Conservation (phyloP, 2,797 vertebrate species). For the Syngnathus acus region DNA sequence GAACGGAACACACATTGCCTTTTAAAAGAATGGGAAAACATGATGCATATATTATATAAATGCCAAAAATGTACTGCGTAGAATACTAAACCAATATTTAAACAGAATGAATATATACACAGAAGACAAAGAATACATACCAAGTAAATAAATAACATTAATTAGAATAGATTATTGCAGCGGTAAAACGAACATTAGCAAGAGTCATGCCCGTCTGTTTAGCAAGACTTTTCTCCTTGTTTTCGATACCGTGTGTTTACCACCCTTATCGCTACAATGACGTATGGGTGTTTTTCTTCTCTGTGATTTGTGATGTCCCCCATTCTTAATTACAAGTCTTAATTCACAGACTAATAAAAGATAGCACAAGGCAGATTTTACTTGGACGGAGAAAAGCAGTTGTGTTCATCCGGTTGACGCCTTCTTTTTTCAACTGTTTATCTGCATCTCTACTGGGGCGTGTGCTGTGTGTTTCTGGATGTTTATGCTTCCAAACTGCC, state of each 20-base stretch:
- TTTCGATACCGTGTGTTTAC: neutral
- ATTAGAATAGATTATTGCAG: too few relatives aligned
- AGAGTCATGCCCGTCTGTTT: too few relatives aligned
- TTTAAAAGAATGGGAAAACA: too few relatives aligned
- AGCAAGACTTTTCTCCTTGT: neutral
- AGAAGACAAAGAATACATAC: too few relatives aligned
- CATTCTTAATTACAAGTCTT: neutral
- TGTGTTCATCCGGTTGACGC: slow-evolving; percentile 53
- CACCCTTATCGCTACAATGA: neutral
- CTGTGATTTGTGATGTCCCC: neutral
- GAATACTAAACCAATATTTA: too few relatives aligned
- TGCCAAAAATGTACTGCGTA: too few relatives aligned
- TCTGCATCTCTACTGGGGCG: slow-evolving; percentile 52
- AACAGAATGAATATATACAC: too few relatives aligned
- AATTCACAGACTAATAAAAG: slow-evolving; percentile 17
- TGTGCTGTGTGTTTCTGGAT: slow-evolving; percentile 32
- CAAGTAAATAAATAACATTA: too few relatives aligned
- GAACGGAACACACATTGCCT: too few relatives aligned
- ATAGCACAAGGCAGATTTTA: slow-evolving; percentile 21
- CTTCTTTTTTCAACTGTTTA: slow-evolving; percentile 60
- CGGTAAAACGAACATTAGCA: too few relatives aligned
- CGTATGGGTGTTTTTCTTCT: neutral
- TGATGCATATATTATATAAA: too few relatives aligned
- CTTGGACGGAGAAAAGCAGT: neutral
- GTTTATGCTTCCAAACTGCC: slow-evolving; percentile 38